These are phyloP conservation scores for Caenorhabditis plicata DNA, from an alignment of 2,888 invertebrate species.

Conservation along the genomic window DNA sequence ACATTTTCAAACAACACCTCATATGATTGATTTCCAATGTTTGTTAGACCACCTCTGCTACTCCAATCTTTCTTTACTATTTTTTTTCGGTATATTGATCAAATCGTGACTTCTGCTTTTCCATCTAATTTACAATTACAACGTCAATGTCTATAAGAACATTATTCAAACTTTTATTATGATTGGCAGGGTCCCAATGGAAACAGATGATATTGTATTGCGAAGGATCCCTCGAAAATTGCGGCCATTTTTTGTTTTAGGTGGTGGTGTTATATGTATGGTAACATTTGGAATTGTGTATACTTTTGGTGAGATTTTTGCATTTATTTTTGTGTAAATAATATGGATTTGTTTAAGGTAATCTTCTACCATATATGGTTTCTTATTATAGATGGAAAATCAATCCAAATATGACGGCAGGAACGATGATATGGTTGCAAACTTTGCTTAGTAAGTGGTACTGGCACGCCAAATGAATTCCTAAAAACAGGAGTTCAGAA, in stretches of 20 bases:
- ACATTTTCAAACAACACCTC: no score
- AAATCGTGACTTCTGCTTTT: no score
- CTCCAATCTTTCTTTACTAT: no score
- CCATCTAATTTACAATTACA: no score
- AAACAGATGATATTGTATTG: slow-evolving; percentile 54
- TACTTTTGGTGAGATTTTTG: slow-evolving; percentile 55
- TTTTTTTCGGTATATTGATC: no score
- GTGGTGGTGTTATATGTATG: slow-evolving; percentile 57
- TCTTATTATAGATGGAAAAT: slow-evolving; percentile 63
- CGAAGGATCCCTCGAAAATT: slow-evolving; percentile 37
- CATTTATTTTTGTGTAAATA: no score
- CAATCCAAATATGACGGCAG: slow-evolving; percentile 52
- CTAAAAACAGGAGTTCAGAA: no score
- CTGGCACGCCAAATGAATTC: neutral
- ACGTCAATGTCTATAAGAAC: no score
- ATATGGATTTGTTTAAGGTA: no score
- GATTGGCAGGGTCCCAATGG: slow-evolving; percentile 47
- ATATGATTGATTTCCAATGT: no score
- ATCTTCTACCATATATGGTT: slow-evolving; percentile 61
- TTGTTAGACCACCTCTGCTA: no score
- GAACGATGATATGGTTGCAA: slow-evolving; percentile 61
- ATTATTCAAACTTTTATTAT: no score
- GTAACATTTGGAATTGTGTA: slow-evolving; percentile 59
- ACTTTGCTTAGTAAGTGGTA: slow-evolving; percentile 52
- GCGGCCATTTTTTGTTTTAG: slow-evolving; percentile 45